Base-by-base conservation (phyloP, 2,888 invertebrate species). In the Bursaphelenchus okinawaensis region DNA sequence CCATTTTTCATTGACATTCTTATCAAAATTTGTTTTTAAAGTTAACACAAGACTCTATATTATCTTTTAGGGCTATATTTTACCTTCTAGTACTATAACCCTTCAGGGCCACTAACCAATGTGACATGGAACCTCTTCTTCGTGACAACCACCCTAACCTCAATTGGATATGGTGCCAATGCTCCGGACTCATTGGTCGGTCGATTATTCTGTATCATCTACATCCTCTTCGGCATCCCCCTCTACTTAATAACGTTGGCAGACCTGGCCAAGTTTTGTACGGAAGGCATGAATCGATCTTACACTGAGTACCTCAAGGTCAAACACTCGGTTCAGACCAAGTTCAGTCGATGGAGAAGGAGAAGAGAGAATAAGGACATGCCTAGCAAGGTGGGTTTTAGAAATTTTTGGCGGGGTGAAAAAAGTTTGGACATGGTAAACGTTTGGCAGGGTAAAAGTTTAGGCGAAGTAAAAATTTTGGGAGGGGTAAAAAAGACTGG, bases 211-310 rank as follows among this genome's bases (percentile, higher is more conserved):
- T 77, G 77, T 60, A 62, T 81, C 2, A 63, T 77, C 20, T 81
- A 76, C 65, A 66, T 82, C 0, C 71, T 75, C 51, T 72, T 79
- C 59, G 81, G 81, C 16, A 78, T 81, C 63, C 81, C 81, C 8
- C 68, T 81, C 12, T 79, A 76, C 54, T 66, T 81, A 23, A 78
- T 81, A 28, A 80, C 79, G 1, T 69, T 81, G 60, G 79, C 81
- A 4, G 81, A 81, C 68, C 64, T 79, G 77, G 81, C 80, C 9
- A 81, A 81, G 62, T 81, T 81, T 66, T 81, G 81, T 65, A 81
- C 80, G 4, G 81, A 80, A 55, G 66, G 72, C 4, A 81, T 81
- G 75, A 81, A 81, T 64, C 69, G 80, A 22, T 63, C 68, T 7
- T 81, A 79, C 68, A 81, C 79, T 0, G 81, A 81, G 57, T 70